phyloP scores from a whole-genome alignment of 2,113 vertebrate species.

The Macrotis lagotis region DNA sequence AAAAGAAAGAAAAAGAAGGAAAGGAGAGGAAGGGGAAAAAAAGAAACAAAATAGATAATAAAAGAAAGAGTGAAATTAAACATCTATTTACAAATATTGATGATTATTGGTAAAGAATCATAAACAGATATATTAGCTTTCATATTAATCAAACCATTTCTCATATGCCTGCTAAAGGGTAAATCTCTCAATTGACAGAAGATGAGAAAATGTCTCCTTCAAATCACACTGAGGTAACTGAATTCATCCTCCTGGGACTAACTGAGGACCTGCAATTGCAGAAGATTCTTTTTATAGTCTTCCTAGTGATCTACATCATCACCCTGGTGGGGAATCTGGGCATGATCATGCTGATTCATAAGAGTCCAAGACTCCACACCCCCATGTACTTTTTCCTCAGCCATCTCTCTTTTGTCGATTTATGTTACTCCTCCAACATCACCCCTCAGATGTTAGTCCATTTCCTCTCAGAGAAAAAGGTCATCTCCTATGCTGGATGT shows the following conservation, averaged over 20 bases:
- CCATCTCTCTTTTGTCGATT: slow-evolving; percentile 68
- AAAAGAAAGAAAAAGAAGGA: neutral
- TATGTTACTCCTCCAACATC: slow-evolving; percentile 64
- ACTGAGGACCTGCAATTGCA: slow-evolving; percentile 30
- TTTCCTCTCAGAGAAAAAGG: slow-evolving; percentile 59
- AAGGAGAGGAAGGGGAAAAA: neutral
- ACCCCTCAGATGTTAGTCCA: slow-evolving; percentile 58
- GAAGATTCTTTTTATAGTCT: slow-evolving; percentile 57
- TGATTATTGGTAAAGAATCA: neutral
- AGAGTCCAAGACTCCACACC: slow-evolving; percentile 43
- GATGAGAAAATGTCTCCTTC: neutral
- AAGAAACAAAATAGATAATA: neutral
- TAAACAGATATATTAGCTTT: neutral
- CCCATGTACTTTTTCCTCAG: slow-evolving; percentile 71
- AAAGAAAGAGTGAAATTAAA: neutral
- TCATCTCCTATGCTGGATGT: slow-evolving; percentile 60
- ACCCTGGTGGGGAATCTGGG: slow-evolving; percentile 51
- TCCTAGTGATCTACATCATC: slow-evolving; percentile 58
- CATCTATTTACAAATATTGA: neutral
- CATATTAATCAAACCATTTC: too few relatives aligned
- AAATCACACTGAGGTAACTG: slow-evolving; percentile 37
- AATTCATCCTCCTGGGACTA: slow-evolving; percentile 71
- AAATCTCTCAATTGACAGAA: neutral
- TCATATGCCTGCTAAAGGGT: too few relatives aligned
- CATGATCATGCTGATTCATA: slow-evolving; percentile 45